A percentile compares a stretch with the other conserved stretches of the same genome.
phyloP scores from a whole-genome alignment of 2,113 vertebrate species.

The Hemicordylus capensis region DNA sequence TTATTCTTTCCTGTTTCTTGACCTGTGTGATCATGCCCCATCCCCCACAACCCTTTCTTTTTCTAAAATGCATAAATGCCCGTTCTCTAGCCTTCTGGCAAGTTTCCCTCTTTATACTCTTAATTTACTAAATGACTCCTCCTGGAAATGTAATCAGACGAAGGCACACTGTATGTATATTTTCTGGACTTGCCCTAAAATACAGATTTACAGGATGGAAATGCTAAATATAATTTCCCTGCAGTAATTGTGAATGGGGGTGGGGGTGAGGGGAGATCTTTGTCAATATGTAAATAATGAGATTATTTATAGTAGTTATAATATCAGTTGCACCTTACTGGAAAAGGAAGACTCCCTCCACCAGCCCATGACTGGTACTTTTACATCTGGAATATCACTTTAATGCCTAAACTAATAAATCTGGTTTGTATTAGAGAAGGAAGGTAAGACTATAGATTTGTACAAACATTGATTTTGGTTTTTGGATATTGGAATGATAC shows the following conservation, averaged over 20 bases:
- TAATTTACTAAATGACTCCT: no score
- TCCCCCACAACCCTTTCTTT: no score
- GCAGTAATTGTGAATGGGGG: no score
- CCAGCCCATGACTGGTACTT: neutral
- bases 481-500: no score
- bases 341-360: neutral
- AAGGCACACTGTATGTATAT: neutral
- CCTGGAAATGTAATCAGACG: no score
- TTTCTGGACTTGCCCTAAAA: neutral
- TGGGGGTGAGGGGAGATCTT: no score
- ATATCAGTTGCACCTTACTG: neutral
- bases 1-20: no score
- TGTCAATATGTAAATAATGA: neutral
- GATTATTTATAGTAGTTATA: neutral
- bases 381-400: neutral
- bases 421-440: neutral
- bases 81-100: no score
- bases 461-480: neutral
- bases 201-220: neutral
- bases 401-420: neutral
- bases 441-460: neutral
- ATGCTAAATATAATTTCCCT: neutral
- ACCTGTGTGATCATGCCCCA: no score
- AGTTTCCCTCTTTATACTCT: no score
- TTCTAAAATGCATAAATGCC: no score